phyloP scores from a whole-genome alignment of 2,797 vertebrate species.

The Sus cebifrons region DNA sequence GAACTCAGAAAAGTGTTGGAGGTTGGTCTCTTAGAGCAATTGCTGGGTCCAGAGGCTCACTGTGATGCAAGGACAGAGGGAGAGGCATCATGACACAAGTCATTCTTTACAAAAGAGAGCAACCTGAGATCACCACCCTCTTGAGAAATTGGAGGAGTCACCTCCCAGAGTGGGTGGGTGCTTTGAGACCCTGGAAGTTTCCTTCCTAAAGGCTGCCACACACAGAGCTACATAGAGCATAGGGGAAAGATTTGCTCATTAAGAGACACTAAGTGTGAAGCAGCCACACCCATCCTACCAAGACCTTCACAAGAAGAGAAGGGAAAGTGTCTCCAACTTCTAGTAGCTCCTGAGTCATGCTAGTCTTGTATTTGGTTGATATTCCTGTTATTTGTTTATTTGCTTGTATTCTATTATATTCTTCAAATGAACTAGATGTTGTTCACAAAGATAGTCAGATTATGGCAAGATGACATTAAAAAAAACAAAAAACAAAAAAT shows the following conservation, averaged over 20 bases:
- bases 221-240: neutral
- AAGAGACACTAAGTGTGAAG: too few relatives aligned
- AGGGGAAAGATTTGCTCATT: neutral
- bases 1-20: too few relatives aligned
- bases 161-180: neutral
- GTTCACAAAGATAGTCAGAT: neutral
- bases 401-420: constrained; percentile 19
- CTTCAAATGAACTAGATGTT: neutral
- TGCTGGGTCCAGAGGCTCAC: neutral
- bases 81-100: neutral
- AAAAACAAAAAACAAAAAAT: neutral
- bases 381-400: neutral
- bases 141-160: neutral
- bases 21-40: neutral
- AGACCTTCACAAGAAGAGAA: neutral
- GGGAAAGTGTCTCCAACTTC: neutral
- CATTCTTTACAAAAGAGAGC: neutral
- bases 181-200: neutral
- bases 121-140: neutral
- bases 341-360: too few relatives aligned
- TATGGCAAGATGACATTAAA: neutral
- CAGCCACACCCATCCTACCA: neutral
- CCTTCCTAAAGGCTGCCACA: neutral
- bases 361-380: neutral
- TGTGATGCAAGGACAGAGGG: fast-evolving